Percentiles rank a stretch among this genome's conserved stretches.
phyloP scores from a whole-genome alignment of 2,888 invertebrate species.

The Laspeyria flexula region DNA sequence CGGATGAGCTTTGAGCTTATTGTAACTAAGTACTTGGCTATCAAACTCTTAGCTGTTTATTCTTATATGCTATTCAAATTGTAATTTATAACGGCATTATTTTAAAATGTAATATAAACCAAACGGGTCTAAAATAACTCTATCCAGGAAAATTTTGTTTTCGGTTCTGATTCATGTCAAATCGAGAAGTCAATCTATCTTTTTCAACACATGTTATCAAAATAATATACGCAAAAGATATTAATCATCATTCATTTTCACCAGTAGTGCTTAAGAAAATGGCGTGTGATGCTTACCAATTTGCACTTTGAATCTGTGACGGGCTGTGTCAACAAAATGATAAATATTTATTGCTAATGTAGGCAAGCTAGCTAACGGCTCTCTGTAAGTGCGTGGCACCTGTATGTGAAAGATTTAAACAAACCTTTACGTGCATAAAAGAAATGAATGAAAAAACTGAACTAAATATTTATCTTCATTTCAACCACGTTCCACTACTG shows the following conservation, averaged over 20 bases:
- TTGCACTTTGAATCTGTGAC: too few relatives aligned
- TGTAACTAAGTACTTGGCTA: constrained; percentile 1
- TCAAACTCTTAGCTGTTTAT: constrained; percentile 10
- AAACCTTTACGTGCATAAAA: too few relatives aligned
- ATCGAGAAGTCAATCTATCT: constrained; percentile 4
- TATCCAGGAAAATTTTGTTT: constrained; percentile 2
- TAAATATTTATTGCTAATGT: too few relatives aligned
- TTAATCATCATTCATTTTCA: not conserved
- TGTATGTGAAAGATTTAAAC: too few relatives aligned
- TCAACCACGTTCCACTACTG: too few relatives aligned
- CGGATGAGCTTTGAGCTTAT: constrained; percentile 3
- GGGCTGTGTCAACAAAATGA: too few relatives aligned
- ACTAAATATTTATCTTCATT: too few relatives aligned
- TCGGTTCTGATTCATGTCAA: constrained; percentile 6
- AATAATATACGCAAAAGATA: not conserved
- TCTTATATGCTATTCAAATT: constrained; percentile 9
- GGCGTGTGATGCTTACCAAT: not conserved
- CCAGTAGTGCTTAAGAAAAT: not conserved
- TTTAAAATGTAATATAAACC: constrained; percentile 7
- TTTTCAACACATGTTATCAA: not conserved
- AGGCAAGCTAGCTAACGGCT: too few relatives aligned
- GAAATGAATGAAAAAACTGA: too few relatives aligned
- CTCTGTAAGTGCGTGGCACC: too few relatives aligned
- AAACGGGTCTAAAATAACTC: not conserved
- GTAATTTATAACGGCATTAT: constrained; percentile 13